Evolutionary conservation across 2,797 vertebrate species (phyloP), one percentile per base, ranked within the genome.

Genomic region (Mus caroli): DNA sequence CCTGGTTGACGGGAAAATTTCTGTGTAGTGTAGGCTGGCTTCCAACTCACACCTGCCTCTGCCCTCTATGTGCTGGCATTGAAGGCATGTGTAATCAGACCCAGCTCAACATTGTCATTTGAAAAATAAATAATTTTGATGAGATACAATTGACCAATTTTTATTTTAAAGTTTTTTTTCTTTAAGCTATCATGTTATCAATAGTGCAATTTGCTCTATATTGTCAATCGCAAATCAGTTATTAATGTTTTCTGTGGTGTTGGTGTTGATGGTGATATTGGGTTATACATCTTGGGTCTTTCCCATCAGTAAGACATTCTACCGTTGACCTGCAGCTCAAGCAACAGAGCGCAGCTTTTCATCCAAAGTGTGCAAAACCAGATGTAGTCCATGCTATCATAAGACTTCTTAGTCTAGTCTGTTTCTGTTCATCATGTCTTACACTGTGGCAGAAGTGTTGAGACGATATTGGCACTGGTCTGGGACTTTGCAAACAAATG

Each of bases 41-140:
- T n/a, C 31, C 22, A 69, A 85, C 60, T 67, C 19, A 19, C 6
- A 67, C 60, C 43, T 69, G 83, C 2, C 43, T 24, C 12, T n/a
- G 19, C 43, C 43, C 19, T 24, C 62, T 34, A 50, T 8, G 20
- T 52, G 6, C 12, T n/a, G 20, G 2, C 28, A 8, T 64, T 85
- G 69, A 64, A n/a, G 31, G 43, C 31, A 4, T 52, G 19, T 15
- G 43, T 17, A 20, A 50, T n/a, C 31, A 52, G 11, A 85, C 6
- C 31, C 43, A 85, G 20, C 3, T n/a, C 43, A 78, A 91, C 14
- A 17, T n/a, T 67, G 34, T 52, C 26, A 20, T 34, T 88, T 60
- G 58, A 88, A 46, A 13, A 64, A 3, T 58, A 84, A 10, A 58
- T 85, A 90, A 85, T 88, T 88, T 92, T 96, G 40, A 82, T 64